Percentiles rank a stretch among this genome's conserved stretches.
Evolutionary conservation across 1,140 invertebrate genomes (phyloP).

Genomic region (Ceratoteleas bidentatus): DNA sequence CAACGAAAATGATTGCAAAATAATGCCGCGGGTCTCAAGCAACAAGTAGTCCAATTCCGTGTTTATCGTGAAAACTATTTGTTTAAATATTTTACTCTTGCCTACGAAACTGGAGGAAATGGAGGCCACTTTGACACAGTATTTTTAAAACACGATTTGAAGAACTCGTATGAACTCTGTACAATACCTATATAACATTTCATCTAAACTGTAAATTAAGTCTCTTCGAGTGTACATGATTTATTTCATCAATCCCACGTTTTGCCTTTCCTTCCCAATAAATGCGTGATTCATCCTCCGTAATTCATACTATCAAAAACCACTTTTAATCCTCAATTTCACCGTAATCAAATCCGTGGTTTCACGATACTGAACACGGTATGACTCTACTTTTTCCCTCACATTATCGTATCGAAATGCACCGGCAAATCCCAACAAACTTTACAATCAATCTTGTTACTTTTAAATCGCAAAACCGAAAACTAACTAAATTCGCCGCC

Average conservation of each 20-base stretch:
- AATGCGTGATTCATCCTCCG: constrained; percentile 20
- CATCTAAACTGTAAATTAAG: constrained; percentile 12
- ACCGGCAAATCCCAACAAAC: neutral
- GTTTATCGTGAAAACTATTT: neutral
- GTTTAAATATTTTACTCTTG: neutral
- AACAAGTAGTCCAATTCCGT: neutral
- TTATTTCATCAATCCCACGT: constrained; percentile 6
- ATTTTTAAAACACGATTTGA: neutral
- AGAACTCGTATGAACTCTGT: neutral
- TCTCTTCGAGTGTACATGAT: constrained; percentile 6
- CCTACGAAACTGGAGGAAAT: neutral
- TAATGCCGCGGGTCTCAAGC: neutral
- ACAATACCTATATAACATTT: neutral
- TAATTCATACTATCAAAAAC: constrained; percentile 11
- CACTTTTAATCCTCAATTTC: neutral
- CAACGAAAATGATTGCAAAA: neutral
- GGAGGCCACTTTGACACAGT: neutral
- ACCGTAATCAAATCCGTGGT: no score
- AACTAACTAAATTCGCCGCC: no score
- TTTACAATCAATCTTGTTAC: neutral
- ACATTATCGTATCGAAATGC: no score
- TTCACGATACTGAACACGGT: no score
- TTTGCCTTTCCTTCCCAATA: constrained; percentile 15
- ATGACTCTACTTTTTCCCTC: no score
- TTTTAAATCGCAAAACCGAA: no score